Base-by-base conservation (phyloP, 2,113 vertebrate genomes). In the Stomatorhinus ivindoensis region DNA sequence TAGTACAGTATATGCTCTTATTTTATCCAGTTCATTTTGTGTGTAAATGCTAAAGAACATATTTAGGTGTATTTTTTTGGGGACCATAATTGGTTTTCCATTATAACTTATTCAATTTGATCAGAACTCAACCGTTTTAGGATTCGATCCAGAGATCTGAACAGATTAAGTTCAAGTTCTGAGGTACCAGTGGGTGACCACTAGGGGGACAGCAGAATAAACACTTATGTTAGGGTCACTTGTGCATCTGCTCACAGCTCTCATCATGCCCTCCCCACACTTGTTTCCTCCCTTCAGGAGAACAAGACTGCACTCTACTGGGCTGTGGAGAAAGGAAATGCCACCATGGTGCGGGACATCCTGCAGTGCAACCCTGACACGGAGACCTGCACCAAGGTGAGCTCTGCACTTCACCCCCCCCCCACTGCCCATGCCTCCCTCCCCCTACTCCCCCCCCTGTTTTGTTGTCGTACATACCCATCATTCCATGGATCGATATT, bases 311-410 rank as follows among this genome's bases (percentile, higher is more conserved):
- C 98, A 58, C 94, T 99, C 50, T 99, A 99, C 87, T 99, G 98
- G 98, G 98, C 98, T 0, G 98, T 99, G 91, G 98, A 99, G 93
- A 99, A 99, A 90, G 98, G 98, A 89, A 99, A 99, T 89, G 97
- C 98, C 55, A 96, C 97, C 24, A 98, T 99, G 97, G 98, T 99
- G 90, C 95, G 98, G 84, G 98, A 99, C 93, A 99, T 99, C 93
- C 93, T 99, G 89, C 98, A 99, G 88, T 99, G 98, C 92, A 99
- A 97, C 91, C 98, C 98, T 0, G 98, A 99, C 91, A 99, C 98
- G 0, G 98, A 99, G 94, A 98, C 96, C 83, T 97, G 97, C 94
- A 99, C 98, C 17, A 99, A 99, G 97, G 98, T 99, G 95, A 91
- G 80, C 9, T 17, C 44, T 50, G n/a, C 73, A 15, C 19, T 39